A percentile compares a stretch with the other conserved stretches of the same genome.
Evolutionary conservation across 2,888 invertebrate species (phyloP).

Genomic region (Falcaria lacertinaria): DNA sequence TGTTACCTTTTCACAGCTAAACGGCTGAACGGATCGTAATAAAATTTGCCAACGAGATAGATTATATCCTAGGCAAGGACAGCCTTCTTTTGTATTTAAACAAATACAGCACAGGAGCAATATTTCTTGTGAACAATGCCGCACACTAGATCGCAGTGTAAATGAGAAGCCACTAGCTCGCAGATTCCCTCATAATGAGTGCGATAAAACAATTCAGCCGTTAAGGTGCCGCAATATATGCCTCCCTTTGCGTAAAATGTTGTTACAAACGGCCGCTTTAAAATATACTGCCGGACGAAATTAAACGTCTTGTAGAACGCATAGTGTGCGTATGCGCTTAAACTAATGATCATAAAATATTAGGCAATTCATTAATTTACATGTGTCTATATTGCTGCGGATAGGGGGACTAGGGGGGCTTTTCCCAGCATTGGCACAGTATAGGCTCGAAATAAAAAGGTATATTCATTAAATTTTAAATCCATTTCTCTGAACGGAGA

Average conservation of each 20-base stretch:
- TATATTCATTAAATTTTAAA: too few species aligned
- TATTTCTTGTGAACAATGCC: background rate
- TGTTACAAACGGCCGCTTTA: slow-evolving; percentile 41
- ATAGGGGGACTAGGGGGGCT: too few species aligned
- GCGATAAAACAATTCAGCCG: slow-evolving; percentile 66
- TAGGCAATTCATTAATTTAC: too few species aligned
- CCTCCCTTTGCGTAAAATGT: slow-evolving; percentile 48
- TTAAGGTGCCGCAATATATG: slow-evolving; percentile 57
- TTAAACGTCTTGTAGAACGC: slow-evolving; percentile 28
- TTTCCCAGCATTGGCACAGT: too few species aligned
- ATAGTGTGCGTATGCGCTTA: slow-evolving; percentile 12
- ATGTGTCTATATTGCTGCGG: too few species aligned
- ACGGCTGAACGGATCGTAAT: too few species aligned
- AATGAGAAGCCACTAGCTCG: slow-evolving; percentile 26
- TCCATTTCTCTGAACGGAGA: too few species aligned
- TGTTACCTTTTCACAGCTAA: too few species aligned
- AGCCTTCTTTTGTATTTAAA: too few species aligned
- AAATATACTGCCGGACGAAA: slow-evolving; percentile 52
- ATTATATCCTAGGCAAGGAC: too few species aligned
- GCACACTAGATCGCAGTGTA: background rate
- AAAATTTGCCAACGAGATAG: too few species aligned
- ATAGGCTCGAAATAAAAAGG: too few species aligned
- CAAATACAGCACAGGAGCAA: background rate
- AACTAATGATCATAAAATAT: background rate
- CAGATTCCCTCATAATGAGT: slow-evolving; percentile 62